These are phyloP conservation scores for Pedionomus torquatus DNA, from an alignment of 2,113 vertebrate species.

Conservation along the genomic window DNA sequence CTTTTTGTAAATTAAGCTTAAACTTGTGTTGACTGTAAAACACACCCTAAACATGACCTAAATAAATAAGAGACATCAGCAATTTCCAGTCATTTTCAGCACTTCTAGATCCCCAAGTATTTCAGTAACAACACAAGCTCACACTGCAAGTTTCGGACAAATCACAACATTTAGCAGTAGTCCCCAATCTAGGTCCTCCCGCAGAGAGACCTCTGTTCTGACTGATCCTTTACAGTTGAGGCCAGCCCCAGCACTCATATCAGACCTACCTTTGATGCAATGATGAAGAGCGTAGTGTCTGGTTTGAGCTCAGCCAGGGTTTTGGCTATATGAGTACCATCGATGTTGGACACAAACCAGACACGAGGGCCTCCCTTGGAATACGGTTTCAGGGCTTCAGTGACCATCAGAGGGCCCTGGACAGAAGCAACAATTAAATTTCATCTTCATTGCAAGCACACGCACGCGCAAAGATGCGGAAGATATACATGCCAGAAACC, in stretches of 20 bases:
- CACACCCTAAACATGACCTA: neutral
- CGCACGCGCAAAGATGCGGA: neutral
- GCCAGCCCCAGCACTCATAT: neutral
- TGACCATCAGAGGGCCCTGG: conserved; percentile 97
- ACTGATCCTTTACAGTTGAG: neutral
- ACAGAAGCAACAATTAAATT: neutral
- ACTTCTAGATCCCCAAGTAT: neutral
- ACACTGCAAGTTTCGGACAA: neutral
- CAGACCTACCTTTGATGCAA: conserved; percentile 91
- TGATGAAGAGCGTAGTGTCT: conserved; percentile 91
- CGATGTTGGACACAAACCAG: conserved; percentile 98
- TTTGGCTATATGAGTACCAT: conserved; percentile 95
- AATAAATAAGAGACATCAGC: too few relatives aligned
- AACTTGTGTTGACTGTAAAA: neutral
- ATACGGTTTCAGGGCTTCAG: conserved; percentile 93
- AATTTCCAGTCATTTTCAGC: neutral
- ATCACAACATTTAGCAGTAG: neutral
- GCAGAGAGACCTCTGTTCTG: neutral
- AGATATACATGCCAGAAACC: neutral
- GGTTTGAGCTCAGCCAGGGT: conserved; percentile 89
- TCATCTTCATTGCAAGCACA: neutral
- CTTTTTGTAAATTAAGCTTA: neutral
- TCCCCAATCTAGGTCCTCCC: neutral
- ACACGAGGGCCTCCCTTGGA: conserved; percentile 89
- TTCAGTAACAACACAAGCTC: neutral